Percentiles rank a stretch among this genome's conserved stretches.
phyloP scores from a whole-genome alignment of 2,888 invertebrate species.

The Octodonta nipae region DNA sequence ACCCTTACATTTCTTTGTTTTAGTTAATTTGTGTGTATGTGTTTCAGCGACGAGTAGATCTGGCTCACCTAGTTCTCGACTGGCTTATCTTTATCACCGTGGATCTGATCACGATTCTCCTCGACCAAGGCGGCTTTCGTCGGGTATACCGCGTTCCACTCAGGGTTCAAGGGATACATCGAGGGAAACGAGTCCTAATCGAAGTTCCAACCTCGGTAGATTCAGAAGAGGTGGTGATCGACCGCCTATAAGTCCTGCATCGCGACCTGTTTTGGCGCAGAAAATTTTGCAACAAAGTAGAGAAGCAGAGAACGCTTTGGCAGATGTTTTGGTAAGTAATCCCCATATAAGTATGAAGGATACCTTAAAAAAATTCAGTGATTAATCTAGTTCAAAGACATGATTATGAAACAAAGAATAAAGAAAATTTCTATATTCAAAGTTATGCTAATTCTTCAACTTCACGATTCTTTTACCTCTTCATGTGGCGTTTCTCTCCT shows the following conservation, averaged over 20 bases:
- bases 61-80: conserved; percentile 80
- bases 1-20: too few species aligned
- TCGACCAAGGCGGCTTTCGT: conserved; percentile 47
- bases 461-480: too few species aligned
- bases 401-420: too few species aligned
- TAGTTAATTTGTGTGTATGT: conserved; percentile 7
- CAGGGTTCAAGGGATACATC: conserved; percentile 50
- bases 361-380: too few species aligned
- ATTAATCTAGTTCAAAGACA: too few species aligned
- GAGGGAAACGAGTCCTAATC: conserved; percentile 33
- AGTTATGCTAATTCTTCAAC: too few species aligned
- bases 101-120: conserved; percentile 34
- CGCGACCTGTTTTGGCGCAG: conserved; percentile 55
- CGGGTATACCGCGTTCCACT: conserved; percentile 57
- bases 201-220: conserved; percentile 23
- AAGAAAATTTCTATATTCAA: too few species aligned
- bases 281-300: conserved; percentile 73
- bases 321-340: conserved; percentile 55
- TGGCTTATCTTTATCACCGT: conserved; percentile 56
- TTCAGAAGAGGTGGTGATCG: conserved; percentile 37
- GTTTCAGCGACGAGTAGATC: conserved; percentile 77
- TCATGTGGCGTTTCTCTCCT: too few species aligned
- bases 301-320: conserved; percentile 74
- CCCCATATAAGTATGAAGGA: too few species aligned
- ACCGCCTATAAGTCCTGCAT: conserved; percentile 43